Percentiles rank a stretch among this genome's conserved stretches.
Evolutionary conservation across 2,113 vertebrate genomes (phyloP).

Genomic region (Pao palembangensis): DNA sequence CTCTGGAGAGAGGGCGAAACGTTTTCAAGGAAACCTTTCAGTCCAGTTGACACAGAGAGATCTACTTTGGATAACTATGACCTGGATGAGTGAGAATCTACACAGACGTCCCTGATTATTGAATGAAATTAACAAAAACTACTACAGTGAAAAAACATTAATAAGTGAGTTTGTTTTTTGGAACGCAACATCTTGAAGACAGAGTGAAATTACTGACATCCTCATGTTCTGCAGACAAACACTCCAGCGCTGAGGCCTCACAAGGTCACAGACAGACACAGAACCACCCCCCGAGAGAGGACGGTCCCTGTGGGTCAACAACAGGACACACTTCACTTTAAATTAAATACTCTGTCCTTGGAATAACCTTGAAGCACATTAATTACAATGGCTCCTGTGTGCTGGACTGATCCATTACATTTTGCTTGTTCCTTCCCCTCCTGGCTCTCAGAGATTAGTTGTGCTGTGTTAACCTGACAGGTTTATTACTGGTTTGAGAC

Average conservation of each 20-base stretch:
- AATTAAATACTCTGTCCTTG: slow-evolving; percentile 42
- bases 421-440: slow-evolving; percentile 7
- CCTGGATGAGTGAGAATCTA: too few relatives aligned
- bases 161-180: too few relatives aligned
- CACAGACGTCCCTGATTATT: too few relatives aligned
- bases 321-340: slow-evolving; percentile 38
- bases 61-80: too few relatives aligned
- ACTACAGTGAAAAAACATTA: too few relatives aligned
- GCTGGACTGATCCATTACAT: slow-evolving; percentile 28
- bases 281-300: slow-evolving; percentile 20
- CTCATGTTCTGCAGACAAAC: slow-evolving; percentile 31
- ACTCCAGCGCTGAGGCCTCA: slow-evolving; percentile 14
- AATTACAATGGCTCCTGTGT: slow-evolving; percentile 29
- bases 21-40: too few relatives aligned
- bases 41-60: too few relatives aligned
- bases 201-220: not conserved
- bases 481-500: slow-evolving; percentile 27
- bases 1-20: too few relatives aligned
- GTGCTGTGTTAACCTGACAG: slow-evolving; percentile 22
- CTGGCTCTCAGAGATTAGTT: not conserved
- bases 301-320: slow-evolving; percentile 22
- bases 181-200: too few relatives aligned
- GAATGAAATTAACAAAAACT: too few relatives aligned
- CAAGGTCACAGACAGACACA: slow-evolving; percentile 24
- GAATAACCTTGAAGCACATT: slow-evolving; percentile 34